Evolutionary conservation across 2,113 vertebrate species (phyloP).

Genomic region (Sialia sialis): DNA sequence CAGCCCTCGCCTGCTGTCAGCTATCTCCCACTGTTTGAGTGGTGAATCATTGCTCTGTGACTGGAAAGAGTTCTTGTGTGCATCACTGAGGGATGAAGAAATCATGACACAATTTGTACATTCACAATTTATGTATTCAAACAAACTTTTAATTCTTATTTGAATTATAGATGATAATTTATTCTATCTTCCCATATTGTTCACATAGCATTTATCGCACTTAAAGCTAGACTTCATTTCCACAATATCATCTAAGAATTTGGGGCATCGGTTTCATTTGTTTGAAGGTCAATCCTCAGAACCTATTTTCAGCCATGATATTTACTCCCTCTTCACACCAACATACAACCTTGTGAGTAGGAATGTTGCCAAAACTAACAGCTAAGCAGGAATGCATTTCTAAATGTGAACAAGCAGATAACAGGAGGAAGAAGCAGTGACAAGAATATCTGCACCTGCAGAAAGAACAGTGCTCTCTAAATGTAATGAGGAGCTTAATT

Average conservation of each 20-base stretch:
- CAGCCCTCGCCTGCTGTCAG: background rate
- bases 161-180: background rate
- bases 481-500: background rate
- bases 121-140: background rate
- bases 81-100: background rate
- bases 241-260: background rate
- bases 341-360: background rate
- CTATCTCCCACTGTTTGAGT: background rate
- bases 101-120: background rate
- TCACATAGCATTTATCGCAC: background rate
- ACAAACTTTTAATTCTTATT: background rate
- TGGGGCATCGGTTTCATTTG: background rate
- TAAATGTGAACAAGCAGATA: background rate
- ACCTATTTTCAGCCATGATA: background rate
- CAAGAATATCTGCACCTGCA: background rate
- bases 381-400: background rate
- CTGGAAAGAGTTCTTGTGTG: background rate
- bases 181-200: background rate
- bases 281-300: background rate
- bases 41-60: background rate
- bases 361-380: background rate
- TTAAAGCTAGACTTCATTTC: background rate
- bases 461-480: fast-evolving
- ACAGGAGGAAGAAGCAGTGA: background rate
- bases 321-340: background rate